Evolutionary conservation across 1,140 invertebrate species (phyloP).

Genomic region (Diabrotica virgifera): DNA sequence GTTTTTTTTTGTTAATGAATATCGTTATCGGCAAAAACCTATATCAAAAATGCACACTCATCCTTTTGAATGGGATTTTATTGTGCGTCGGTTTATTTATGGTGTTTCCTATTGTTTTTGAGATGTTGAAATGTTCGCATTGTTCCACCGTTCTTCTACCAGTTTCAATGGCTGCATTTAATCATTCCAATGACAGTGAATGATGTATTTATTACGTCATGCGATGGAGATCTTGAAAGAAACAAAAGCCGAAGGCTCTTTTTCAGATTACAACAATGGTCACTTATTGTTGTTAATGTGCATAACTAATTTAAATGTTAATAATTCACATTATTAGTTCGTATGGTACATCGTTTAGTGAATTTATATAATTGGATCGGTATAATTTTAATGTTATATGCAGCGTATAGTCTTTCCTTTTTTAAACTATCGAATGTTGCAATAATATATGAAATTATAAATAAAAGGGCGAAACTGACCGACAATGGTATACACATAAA

Average conservation of each 20-base stretch:
- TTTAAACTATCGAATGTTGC: too few species aligned
- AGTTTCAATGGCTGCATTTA: slow-evolving; percentile 2
- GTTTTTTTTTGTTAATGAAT: too few species aligned
- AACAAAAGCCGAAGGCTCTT: slow-evolving; percentile 23
- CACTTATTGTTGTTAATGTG: slow-evolving; percentile 29
- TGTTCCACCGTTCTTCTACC: background rate
- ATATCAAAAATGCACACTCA: too few species aligned
- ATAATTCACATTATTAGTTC: background rate
- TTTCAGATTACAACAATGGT: slow-evolving; percentile 26
- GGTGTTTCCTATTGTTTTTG: background rate
- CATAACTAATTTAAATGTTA: slow-evolving; percentile 27
- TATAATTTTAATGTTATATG: too few species aligned
- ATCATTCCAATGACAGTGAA: slow-evolving; percentile 2
- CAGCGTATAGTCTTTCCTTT: too few species aligned
- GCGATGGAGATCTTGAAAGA: slow-evolving; percentile 15
- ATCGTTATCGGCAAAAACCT: too few species aligned
- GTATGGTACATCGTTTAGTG: too few species aligned
- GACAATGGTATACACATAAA: too few species aligned
- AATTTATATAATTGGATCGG: too few species aligned
- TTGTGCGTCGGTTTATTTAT: background rate
- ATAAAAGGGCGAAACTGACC: too few species aligned
- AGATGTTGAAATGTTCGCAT: slow-evolving; percentile 1
- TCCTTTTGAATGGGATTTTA: too few species aligned
- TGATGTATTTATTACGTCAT: slow-evolving; percentile 18
- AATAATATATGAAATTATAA: too few species aligned